Base-by-base conservation (phyloP, 2,113 vertebrate species). In the Tragelaphus imberbis region DNA sequence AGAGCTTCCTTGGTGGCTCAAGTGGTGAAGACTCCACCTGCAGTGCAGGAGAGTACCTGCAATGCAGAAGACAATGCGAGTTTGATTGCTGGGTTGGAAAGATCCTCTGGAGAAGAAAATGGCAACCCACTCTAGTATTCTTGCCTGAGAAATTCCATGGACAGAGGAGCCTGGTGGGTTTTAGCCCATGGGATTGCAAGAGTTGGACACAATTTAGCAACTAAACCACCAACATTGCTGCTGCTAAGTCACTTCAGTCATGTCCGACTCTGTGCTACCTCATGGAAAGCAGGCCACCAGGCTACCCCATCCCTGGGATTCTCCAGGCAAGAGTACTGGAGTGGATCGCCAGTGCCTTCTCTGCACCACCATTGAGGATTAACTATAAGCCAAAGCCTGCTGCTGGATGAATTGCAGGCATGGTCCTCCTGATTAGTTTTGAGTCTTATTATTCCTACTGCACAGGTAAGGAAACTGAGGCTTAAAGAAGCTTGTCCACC, bases 31-130 rank as follows among this genome's bases (percentile, higher is more conserved):
- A 68, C 8, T 36, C 4, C 65, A 68, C 8, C 17, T 68, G 65
- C 33, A n/a, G 30, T n/a, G 63, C 16, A n/a, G 63, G 16, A n/a
- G 33, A 68, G 12, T 28, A 61, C 11, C 27, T 68, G 15, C 63
- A 68, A 36, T 68, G 65, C 65, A 21, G 65, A 19, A 68, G 65
- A 68, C 33, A 68, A 36, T 0, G 4, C 0, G 4, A 36, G 17
- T 68, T 36, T 68, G 33, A 36, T 68, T 36, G 65, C 65, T 68
- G 33, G 65, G 16, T 68, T 5, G 65, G 17, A 10, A 68, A 68
- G 17, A 30, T n/a, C 33, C 16, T 8, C 65, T 68, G 65, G 16
- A 68, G 8, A 68, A 68, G 33, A 33, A 68, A 68, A 36, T 36
- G 33, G 8, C 65, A 68, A 21, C 65, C 8, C 33, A 68, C 17